Evolutionary conservation across 1,140 invertebrate genomes (phyloP).

Genomic region (Triops longicaudatus): DNA sequence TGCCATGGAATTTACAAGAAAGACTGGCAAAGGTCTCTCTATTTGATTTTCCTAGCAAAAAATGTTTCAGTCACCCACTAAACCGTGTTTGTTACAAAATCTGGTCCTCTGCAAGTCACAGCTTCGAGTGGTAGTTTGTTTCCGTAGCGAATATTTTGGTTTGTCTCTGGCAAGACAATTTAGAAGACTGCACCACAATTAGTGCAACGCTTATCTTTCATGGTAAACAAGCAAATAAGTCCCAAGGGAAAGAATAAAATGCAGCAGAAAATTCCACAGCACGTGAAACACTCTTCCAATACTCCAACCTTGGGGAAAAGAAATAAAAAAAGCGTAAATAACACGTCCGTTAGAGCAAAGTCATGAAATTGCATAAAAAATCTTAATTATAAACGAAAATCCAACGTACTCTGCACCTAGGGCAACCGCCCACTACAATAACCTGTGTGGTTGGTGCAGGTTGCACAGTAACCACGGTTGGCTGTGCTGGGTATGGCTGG

Average conservation of each 20-base stretch:
- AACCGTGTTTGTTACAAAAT: not conserved
- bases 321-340: not conserved
- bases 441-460: not conserved
- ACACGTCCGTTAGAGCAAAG: not conserved
- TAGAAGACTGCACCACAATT: conserved; percentile 60
- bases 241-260: conserved; percentile 78
- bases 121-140: not conserved
- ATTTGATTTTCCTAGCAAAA: too few relatives aligned
- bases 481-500: not conserved
- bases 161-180: not conserved
- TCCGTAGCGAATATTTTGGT: not conserved
- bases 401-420: conserved; percentile 18
- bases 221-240: conserved; percentile 66
- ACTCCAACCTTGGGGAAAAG: conserved; percentile 54
- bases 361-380: not conserved
- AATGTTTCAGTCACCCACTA: too few relatives aligned
- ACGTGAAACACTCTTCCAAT: conserved; percentile 72
- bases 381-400: not conserved
- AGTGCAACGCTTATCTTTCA: conserved; percentile 67
- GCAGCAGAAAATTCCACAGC: conserved; percentile 69
- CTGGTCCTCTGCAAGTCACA: not conserved
- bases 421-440: conserved; percentile 17
- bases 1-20: too few relatives aligned
- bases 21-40: too few relatives aligned
- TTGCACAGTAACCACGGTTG: not conserved